Base-by-base conservation (phyloP, 2,797 vertebrate genomes). In the Clarias platycephalus region DNA sequence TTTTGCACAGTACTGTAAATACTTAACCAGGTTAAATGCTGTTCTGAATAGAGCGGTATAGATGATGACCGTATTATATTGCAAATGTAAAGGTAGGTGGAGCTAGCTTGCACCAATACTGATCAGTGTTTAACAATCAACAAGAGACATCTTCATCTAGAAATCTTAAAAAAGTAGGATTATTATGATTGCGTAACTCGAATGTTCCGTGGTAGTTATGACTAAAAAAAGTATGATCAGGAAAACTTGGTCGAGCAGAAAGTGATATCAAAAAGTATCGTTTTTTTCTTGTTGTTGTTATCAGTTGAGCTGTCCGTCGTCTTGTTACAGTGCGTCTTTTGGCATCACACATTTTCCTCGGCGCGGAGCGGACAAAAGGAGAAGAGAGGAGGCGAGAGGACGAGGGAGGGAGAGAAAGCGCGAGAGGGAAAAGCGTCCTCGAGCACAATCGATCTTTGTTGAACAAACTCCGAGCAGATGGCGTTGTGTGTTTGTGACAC, bases 371-470 rank as follows among this genome's bases (percentile, higher is more conserved):
- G 88, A 85, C 80, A 85, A 88, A 86, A 85, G 83, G 85, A 89
- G 84, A 87, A 58, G 80, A 85, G 81, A 86, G 85, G 80, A 82
- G 85, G 68, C 80, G 74, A 82, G 85, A 87, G 86, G 64, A 68
- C 31, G 78, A 85, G 82, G 68, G 86, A 87, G 86, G 80, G 81
- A 83, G 84, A 88, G 84, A 87, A 83, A 75, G 85, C 84, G 70
- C 70, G 82, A 88, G 86, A 87, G 83, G 74, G 85, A 86, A 83
- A 87, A 88, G 86, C 82, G 72, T 89, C 87, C 90, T 71, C 40
- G 85, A 89, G 87, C 89, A 91, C 90, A 91, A 91, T 91, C 87
- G 84, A 89, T 90, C 90, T 90, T 90, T 91, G 91, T 91, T 90
- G 87, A 90, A 89, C 85, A 90, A 91, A 91, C 88, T 89, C 87